These are phyloP conservation scores for Cotesia glomerata DNA, from an alignment of 1,140 invertebrate species.

Conservation along the genomic window DNA sequence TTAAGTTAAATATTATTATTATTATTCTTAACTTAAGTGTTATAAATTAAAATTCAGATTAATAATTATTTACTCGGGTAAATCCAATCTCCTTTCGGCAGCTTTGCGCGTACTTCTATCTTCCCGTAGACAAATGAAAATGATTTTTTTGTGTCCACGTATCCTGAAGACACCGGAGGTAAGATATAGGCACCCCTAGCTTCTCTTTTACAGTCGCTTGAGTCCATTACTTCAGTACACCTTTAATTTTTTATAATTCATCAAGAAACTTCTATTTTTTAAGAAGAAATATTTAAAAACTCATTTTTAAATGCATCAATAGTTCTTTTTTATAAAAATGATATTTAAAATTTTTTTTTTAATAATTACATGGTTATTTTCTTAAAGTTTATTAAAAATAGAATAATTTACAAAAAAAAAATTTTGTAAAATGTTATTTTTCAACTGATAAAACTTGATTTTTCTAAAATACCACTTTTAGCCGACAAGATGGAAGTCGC, in stretches of 20 bases:
- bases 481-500: too few relatives aligned
- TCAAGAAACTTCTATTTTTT: not conserved
- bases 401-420: conserved; percentile 21
- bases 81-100: conserved; percentile 73
- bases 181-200: conserved; percentile 65
- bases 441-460: too few relatives aligned
- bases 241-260: conserved; percentile 47
- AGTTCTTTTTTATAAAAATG: too few relatives aligned
- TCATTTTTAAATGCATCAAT: too few relatives aligned
- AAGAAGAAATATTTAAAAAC: not conserved
- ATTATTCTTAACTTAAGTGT: too few relatives aligned
- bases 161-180: conserved; percentile 73
- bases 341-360: too few relatives aligned
- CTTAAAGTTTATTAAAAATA: too few relatives aligned
- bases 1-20: too few relatives aligned
- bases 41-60: not conserved
- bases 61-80: conserved; percentile 64
- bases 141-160: conserved; percentile 68
- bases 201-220: conserved; percentile 61
- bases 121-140: conserved; percentile 68
- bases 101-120: conserved; percentile 69
- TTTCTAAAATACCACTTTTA: too few relatives aligned
- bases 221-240: conserved; percentile 63
- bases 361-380: too few relatives aligned
- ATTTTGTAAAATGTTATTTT: conserved; percentile 16